These are phyloP conservation scores for Cottus gobio DNA, from an alignment of 2,113 vertebrate genomes.

Conservation along the genomic window DNA sequence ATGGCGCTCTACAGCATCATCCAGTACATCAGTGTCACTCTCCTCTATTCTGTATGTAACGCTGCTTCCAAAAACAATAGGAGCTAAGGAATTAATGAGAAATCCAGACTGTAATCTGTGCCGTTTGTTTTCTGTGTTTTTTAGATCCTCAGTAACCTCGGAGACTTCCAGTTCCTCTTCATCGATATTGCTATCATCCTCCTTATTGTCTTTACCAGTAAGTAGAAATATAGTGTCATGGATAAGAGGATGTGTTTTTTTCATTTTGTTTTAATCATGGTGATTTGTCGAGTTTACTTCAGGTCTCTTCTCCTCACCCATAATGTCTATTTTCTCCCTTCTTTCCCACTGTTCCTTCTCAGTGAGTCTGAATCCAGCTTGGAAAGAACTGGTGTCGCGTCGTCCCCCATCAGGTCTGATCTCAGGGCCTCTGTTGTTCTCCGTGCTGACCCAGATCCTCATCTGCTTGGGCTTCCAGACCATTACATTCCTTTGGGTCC, in stretches of 20 bases:
- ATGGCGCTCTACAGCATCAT: slow-evolving; percentile 99
- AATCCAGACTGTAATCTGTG: background rate
- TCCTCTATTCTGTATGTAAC: slow-evolving; percentile 94
- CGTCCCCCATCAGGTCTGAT: slow-evolving; percentile 95
- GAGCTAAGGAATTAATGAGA: background rate
- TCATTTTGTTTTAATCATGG: background rate
- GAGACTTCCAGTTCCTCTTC: slow-evolving; percentile 99
- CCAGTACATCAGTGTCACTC: slow-evolving; percentile 96
- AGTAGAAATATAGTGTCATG: slow-evolving; percentile 73
- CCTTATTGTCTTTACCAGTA: slow-evolving; percentile 96
- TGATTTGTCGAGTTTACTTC: background rate
- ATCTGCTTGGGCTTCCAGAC: slow-evolving; percentile 93
- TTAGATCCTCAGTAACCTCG: slow-evolving; percentile 95
- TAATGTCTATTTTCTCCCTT: background rate
- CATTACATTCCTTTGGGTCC: slow-evolving; percentile 91
- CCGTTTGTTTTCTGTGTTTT: slow-evolving; percentile 21
- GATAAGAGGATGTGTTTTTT: background rate
- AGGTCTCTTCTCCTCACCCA: background rate
- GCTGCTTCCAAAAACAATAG: background rate
- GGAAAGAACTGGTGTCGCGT: slow-evolving; percentile 92
- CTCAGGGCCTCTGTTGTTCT: slow-evolving; percentile 92
- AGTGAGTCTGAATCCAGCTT: slow-evolving; percentile 98
- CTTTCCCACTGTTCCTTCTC: slow-evolving; percentile 25
- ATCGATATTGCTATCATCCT: slow-evolving; percentile 98
- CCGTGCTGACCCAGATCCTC: slow-evolving; percentile 94